Evolutionary conservation across 2,888 invertebrate species (phyloP), one percentile per base, ranked within the genome.

Genomic region (Steinernema scapterisci): DNA sequence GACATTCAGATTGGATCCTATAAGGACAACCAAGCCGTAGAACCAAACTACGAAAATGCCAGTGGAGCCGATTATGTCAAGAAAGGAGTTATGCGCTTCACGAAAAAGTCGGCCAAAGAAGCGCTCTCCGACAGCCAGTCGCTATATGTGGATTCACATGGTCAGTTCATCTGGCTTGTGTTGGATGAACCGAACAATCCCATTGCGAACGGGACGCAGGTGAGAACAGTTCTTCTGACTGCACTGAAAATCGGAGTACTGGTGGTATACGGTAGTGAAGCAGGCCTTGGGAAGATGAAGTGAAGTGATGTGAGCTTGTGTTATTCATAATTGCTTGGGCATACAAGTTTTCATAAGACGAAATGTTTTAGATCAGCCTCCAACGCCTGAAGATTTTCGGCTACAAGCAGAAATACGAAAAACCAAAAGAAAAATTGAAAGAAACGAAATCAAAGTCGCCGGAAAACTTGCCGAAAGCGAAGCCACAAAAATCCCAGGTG

Each of bases 101-200:
- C 73, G 25, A 21, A 27, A 7, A 72, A 75, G 44, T 78, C 44
- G 23, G 23, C 19, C 19, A 63, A 63, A 31, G 63, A 63, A 25
- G 5, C 63, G 9, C 63, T 63, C 31, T 2, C 23, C 27, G 76
- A 76, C 48, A 38, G 70, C 5, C 80, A 79, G 73, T 77, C 77
- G 7, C 79, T 80, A 3, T 84, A 79, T 76, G 79, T 84, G 25
- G 84, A 85, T 63, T 77, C 78, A 11, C 74, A 82, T n/a, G 81
- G 83, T 1, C 83, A 85, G 54, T 85, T 81, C 73, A 70, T 85
- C 19, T 85, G 84, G 84, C 74, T 85, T 0, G 77, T 81, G 1
- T 70, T 85, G 11, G 78, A 82, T n/a, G 77, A 76, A 16, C 81
- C 84, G n/a, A 51, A 81, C 19, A 71, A 76, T 9, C 72, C 31